Evolutionary conservation across 92 coral and sea anemone genomes (phyloP).

Genomic region (Palythoa grandiflora): DNA sequence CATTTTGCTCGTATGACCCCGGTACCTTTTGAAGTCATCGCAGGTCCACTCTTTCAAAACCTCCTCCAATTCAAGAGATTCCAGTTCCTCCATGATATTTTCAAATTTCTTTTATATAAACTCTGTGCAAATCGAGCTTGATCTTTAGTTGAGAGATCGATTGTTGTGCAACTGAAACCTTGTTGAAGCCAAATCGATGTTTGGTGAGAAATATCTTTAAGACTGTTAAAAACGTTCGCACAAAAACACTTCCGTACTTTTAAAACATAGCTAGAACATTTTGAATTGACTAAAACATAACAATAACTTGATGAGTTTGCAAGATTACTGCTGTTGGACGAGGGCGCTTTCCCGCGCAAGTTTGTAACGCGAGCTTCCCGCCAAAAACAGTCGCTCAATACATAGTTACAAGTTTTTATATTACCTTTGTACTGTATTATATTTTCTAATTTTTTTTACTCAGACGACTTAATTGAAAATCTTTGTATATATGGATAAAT

Average conservation of each 20-base stretch:
- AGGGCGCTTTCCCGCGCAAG: background rate
- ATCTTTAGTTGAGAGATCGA: background rate
- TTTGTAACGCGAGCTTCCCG: background rate
- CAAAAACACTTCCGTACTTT: too few relatives aligned
- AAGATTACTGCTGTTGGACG: background rate
- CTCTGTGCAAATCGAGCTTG: background rate
- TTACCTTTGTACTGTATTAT: background rate
- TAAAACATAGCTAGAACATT: too few relatives aligned
- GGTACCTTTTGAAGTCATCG: conserved; percentile 33
- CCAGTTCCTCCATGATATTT: conserved; percentile 4
- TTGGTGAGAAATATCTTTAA: too few relatives aligned
- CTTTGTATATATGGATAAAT: background rate
- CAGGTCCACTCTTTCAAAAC: conserved; percentile 38
- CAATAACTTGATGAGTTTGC: too few relatives aligned
- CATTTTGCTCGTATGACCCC: background rate
- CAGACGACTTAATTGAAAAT: background rate
- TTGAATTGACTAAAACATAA: too few relatives aligned
- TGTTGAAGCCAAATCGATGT: too few relatives aligned
- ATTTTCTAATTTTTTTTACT: background rate
- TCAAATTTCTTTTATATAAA: background rate
- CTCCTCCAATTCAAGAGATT: conserved; percentile 16
- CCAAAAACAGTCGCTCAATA: background rate
- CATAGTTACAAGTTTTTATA: too few relatives aligned
- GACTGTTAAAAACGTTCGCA: too few relatives aligned
- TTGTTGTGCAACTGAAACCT: background rate